Conservation (phyloP, 37 sponge, comb jelly and placozoan genomes). For the Hormiphora californensis region DNA sequence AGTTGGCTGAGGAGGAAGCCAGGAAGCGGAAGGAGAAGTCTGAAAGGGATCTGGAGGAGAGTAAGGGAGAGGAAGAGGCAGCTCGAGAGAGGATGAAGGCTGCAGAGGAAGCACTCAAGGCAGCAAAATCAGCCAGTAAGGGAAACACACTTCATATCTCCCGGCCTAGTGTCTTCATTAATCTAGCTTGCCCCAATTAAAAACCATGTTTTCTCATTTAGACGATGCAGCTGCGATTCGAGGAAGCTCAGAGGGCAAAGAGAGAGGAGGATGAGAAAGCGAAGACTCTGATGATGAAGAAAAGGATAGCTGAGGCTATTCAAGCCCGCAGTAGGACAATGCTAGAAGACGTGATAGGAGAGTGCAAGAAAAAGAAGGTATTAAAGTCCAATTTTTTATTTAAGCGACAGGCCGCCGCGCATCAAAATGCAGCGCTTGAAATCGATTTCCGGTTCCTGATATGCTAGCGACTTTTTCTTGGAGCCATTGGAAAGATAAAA, state of each 20-base stretch:
- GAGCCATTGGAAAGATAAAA: too few relatives aligned
- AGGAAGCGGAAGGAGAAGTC: not conserved
- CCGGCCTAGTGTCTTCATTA: too few relatives aligned
- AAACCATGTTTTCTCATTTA: too few relatives aligned
- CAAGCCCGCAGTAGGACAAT: not conserved
- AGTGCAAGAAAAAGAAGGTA: constrained; percentile 14
- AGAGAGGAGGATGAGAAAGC: constrained; percentile 35
- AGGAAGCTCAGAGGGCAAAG: constrained; percentile 29
- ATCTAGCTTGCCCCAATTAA: too few relatives aligned
- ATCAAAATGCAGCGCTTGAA: too few relatives aligned
- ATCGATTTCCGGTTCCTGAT: too few relatives aligned
- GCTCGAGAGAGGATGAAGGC: not conserved
- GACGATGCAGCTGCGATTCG: too few relatives aligned
- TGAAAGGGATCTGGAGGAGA: not conserved
- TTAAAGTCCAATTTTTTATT: not conserved
- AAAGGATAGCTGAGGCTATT: constrained; percentile 15
- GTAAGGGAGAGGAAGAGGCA: constrained; percentile 7
- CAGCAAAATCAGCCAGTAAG: not conserved
- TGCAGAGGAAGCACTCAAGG: constrained; percentile 16
- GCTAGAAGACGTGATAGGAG: not conserved
- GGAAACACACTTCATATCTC: too few relatives aligned
- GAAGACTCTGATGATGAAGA: not conserved
- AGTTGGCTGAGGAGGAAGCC: not conserved
- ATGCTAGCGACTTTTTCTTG: too few relatives aligned
- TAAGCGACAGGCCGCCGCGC: too few relatives aligned